Base-by-base conservation (phyloP, 2,113 vertebrate species). In the Paradisaea rubra region DNA sequence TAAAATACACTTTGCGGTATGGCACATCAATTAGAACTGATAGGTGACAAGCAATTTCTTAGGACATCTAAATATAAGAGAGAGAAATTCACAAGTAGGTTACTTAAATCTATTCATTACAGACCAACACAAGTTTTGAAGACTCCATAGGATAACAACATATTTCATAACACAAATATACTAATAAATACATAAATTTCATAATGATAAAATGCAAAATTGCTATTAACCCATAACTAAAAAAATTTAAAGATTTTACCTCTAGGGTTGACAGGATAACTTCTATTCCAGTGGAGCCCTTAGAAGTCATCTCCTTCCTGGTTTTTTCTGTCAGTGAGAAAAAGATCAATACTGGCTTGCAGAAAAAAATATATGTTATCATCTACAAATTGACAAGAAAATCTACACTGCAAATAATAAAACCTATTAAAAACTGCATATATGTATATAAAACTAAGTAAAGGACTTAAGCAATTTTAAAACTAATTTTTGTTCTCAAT, bases 271-370 rank as follows among this genome's bases (percentile, higher is more conserved):
- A 96, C 31, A 99, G 93, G 35, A 99, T 98, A 95, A 99, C 96
- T 94, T 99, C 99, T 97, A 99, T 98, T 92, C 98, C 99, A 91
- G 97, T 98, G 89, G 99, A 99, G 81, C 99, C 98, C 97, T 99
- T 99, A 82, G 99, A 98, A 96, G 98, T 99, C 95, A 99, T 98
- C 95, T 99, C 99, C 95, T 98, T 99, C 86, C 97, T 98, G n/a
- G 98, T 99, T 98, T 99, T 99, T 98, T 99, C 99, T 99, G 97
- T 65, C 98, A 98, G 68, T 30, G 15, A 95, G 60, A 95, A 91
- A 89, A 52, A 87, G 17, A 85, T 2, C 37, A 39, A 54, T n/a
- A 60, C 18, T 69, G 68, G 37, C n/a, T 94, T 78, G 27, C 7
- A 65, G 35, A 7, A 49, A 50, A 57, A 60, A 53, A 11, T 37